phyloP scores from a whole-genome alignment of 2,797 vertebrate genomes.

The Myotis pilosus region DNA sequence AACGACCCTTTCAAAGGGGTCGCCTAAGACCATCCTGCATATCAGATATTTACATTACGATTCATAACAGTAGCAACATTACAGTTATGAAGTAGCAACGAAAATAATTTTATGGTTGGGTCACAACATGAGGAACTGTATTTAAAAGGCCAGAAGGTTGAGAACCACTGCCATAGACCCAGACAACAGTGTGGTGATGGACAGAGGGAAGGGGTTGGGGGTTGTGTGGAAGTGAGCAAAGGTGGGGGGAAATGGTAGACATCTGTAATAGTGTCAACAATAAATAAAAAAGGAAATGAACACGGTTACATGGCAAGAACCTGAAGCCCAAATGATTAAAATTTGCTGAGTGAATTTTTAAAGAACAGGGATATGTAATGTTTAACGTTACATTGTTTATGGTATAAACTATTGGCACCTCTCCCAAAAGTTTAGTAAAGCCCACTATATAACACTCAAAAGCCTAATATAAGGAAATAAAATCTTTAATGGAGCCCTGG shows the following conservation, averaged over 20 bases:
- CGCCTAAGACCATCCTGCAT: too few species aligned
- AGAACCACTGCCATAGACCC: not conserved
- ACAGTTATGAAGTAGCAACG: too few species aligned
- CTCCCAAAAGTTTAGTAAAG: not conserved
- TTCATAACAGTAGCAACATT: too few species aligned
- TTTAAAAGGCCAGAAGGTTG: too few species aligned
- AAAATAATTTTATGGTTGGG: too few species aligned
- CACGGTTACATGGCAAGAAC: not conserved
- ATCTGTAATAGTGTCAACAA: not conserved
- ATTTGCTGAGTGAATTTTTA: constrained; percentile 18
- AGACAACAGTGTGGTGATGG: not conserved
- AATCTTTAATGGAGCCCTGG: not conserved
- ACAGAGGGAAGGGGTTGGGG: not conserved
- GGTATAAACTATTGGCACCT: not conserved
- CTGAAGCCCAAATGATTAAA: not conserved
- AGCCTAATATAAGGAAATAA: not conserved
- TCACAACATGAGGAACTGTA: too few species aligned
- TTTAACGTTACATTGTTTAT: not conserved
- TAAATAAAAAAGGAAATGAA: not conserved
- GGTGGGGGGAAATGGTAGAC: not conserved
- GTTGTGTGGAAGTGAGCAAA: not conserved
- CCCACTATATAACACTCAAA: not conserved
- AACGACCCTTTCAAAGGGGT: too few species aligned
- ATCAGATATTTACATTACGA: too few species aligned
- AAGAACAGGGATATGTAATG: not conserved